Base-by-base conservation (phyloP, 2,888 invertebrate species). In the Tuta absoluta region DNA sequence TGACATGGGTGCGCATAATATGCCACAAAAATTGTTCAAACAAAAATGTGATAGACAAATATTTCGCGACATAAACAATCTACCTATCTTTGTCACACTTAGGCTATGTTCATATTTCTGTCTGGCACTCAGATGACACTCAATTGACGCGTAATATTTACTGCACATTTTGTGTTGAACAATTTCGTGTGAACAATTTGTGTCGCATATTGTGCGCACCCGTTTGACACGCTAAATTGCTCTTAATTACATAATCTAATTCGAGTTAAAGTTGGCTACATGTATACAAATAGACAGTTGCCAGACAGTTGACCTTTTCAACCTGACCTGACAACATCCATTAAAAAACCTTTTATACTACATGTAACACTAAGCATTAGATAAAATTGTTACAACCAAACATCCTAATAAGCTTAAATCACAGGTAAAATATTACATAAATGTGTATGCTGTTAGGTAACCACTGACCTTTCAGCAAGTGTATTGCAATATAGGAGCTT, bases 401-500 rank as follows among this genome's bases (percentile, higher is more conserved):
- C 21, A 14, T 23, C 23, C 23, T 53, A 53, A 23, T 53, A 53
- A 53, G 51, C 24, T 17, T 17, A 33, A 33, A 56, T 56, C 33
- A 33, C 28, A 56, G 17, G n/a, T 33, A 33, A 56, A 56, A 41
- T 37, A 28, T 65, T 65, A 65, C 62, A 65, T 65, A 65, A 65
- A 65, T 45, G 45, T 11, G 56, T 33, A 56, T 57, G 65, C 62
- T 62, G 62, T 65, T 65, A 63, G 60, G 56, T 65, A 65, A 65
- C 63, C 21, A 63, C 48, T 23, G 60, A 63, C 65, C 59, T 65
- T 65, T 65, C 41, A 60, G 62, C 56, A 19, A 11, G 38, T 0
- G 28, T 65, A 23, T 63, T 65, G 65, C 41, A 65, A 65, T 60
- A n/a, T 11, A 28, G 41, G 14, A n/a, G 62, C 65, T 59, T 65